A percentile compares a stretch with the other conserved stretches of the same genome.
These are phyloP conservation scores for Phoenoteleia sp. DNA, from an alignment of 2,888 invertebrate species.

Conservation along the genomic window DNA sequence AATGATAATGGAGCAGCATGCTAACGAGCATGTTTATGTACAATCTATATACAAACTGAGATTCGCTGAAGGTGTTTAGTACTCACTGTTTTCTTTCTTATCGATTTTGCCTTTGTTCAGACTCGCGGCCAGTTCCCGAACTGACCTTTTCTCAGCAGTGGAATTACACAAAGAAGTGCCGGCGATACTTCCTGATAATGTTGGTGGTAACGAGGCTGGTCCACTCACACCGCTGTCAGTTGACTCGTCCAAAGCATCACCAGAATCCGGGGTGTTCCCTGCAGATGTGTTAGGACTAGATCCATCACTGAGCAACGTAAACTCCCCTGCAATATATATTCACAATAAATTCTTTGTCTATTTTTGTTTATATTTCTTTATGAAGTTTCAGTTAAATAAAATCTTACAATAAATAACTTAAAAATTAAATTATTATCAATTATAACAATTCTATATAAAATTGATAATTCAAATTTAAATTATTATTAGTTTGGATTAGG, in stretches of 20 bases:
- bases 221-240: slow-evolving; percentile 86
- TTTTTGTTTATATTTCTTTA: too few species aligned
- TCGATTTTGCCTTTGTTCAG: slow-evolving; percentile 85
- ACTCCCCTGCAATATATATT: slow-evolving; percentile 87
- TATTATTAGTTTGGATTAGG: too few species aligned
- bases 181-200: slow-evolving; percentile 85
- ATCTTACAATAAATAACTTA: too few species aligned
- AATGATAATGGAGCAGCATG: slow-evolving; percentile 54
- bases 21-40: slow-evolving; percentile 48
- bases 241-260: slow-evolving; percentile 88
- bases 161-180: slow-evolving; percentile 84
- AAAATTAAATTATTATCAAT: too few species aligned
- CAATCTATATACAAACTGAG: slow-evolving; percentile 49
- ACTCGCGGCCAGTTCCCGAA: slow-evolving; percentile 87
- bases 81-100: slow-evolving; percentile 85
- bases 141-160: slow-evolving; percentile 87
- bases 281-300: slow-evolving; percentile 89
- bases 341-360: too few species aligned
- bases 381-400: too few species aligned
- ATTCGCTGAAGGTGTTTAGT: neutral
- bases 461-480: too few species aligned
- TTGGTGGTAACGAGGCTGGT: slow-evolving; percentile 85
- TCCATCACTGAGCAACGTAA: slow-evolving; percentile 88
- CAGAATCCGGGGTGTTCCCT: slow-evolving; percentile 89
- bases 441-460: too few species aligned